A percentile compares a stretch with the other conserved stretches of the same genome.
Conservation (phyloP, 2,113 vertebrate species). For the Lepisosteus oculatus region DNA sequence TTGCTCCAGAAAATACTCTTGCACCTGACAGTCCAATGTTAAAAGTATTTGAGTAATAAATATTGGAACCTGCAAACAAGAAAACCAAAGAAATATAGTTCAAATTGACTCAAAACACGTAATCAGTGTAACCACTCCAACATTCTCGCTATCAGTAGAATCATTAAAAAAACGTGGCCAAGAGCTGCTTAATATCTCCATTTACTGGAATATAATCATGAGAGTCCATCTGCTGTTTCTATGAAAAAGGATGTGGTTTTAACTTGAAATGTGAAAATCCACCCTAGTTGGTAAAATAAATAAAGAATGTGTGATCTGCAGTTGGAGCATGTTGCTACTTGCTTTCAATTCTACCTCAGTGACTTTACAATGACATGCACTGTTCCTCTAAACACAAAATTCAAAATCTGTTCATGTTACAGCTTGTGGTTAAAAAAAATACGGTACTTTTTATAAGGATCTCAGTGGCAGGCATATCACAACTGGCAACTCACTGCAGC, state of each 20-base stretch:
- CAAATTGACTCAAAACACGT: not conserved
- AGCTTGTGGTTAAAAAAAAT: too few relatives aligned
- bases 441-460: too few relatives aligned
- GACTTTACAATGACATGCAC: too few relatives aligned
- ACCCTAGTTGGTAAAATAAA: too few relatives aligned
- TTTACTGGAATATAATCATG: not conserved
- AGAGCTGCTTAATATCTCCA: not conserved
- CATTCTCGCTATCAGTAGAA: not conserved
- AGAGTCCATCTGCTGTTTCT: too few relatives aligned
- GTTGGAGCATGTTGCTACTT: too few relatives aligned
- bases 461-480: too few relatives aligned
- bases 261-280: not conserved
- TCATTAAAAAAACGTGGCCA: not conserved
- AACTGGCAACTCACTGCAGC: too few relatives aligned
- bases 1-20: conserved; percentile 78
- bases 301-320: too few relatives aligned
- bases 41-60: conserved; percentile 66
- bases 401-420: too few relatives aligned
- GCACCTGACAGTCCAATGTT: conserved; percentile 77
- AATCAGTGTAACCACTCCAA: not conserved
- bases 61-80: conserved; percentile 53
- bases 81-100: not conserved
- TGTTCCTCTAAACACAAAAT: too few relatives aligned
- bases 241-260: not conserved
- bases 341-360: too few relatives aligned